Conservation (phyloP, 2,797 vertebrate species). For the Catostomus latipinnis region DNA sequence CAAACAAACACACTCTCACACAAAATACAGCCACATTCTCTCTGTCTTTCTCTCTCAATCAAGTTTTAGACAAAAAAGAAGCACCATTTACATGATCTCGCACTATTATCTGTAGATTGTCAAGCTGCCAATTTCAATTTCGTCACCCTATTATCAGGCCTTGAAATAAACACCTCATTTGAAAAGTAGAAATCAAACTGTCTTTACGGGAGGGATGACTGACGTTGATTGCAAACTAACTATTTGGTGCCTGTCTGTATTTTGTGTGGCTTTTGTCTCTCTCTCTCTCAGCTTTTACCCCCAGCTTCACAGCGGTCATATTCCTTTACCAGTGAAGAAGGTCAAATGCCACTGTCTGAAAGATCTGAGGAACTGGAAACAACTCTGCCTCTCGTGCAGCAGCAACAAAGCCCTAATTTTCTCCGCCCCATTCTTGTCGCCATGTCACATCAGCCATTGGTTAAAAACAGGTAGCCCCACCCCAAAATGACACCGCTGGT, state of each 20-base stretch:
- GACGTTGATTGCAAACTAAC: conserved; percentile 87
- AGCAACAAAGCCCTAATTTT: conserved; percentile 19
- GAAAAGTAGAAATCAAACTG: conserved; percentile 89
- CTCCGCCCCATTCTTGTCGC: conserved; percentile 56
- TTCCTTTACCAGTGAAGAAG: conserved; percentile 83
- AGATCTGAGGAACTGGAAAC: conserved; percentile 77
- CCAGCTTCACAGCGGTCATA: conserved; percentile 84
- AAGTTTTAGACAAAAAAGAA: conserved; percentile 70
- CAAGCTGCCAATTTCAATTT: conserved; percentile 84
- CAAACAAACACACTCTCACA: conserved; percentile 8
- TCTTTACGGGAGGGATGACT: conserved; percentile 80
- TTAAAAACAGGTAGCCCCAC: too few relatives aligned
- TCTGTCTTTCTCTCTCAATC: conserved; percentile 61
- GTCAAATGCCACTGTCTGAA: conserved; percentile 82
- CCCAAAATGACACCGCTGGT: too few relatives aligned
- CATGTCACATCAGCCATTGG: conserved; percentile 53
- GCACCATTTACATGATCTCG: conserved; percentile 80
- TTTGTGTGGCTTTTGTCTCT: conserved; percentile 84
- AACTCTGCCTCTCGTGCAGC: conserved; percentile 36
- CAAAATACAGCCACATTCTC: conserved; percentile 13
- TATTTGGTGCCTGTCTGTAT: conserved; percentile 82
- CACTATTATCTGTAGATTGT: conserved; percentile 81
- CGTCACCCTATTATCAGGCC: conserved; percentile 79
- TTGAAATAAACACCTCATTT: conserved; percentile 84
- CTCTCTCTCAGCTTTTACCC: conserved; percentile 52